phyloP scores from a whole-genome alignment of 1,140 invertebrate species.

The Hyposmocoma kahamanoa region DNA sequence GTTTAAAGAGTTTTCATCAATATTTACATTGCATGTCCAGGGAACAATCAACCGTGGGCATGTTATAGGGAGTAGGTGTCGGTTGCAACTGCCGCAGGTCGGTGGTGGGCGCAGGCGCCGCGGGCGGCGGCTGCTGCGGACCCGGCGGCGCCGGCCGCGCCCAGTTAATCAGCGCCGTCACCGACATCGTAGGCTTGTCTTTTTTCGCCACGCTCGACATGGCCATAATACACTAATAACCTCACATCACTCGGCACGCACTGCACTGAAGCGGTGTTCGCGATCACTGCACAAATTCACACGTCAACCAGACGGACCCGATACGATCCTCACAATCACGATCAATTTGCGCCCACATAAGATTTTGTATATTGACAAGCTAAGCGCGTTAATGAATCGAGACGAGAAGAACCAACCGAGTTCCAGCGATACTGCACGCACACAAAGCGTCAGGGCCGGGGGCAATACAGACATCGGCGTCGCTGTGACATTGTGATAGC shows the following conservation, averaged over 20 bases:
- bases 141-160: conserved; percentile 48
- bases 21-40: conserved; percentile 66
- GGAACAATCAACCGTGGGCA: conserved; percentile 50
- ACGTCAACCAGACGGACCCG: conserved; percentile 17
- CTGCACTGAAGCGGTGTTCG: conserved; percentile 17
- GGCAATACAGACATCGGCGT: conserved; percentile 51
- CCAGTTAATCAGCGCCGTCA: conserved; percentile 82
- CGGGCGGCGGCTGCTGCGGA: conserved; percentile 62
- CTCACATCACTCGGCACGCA: conserved; percentile 59
- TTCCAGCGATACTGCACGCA: conserved; percentile 16
- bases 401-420: neutral
- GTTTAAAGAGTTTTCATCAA: neutral
- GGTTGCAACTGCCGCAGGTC: conserved; percentile 50
- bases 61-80: conserved; percentile 37
- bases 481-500: conserved; percentile 65
- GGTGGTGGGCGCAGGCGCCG: conserved; percentile 52
- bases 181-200: conserved; percentile 89
- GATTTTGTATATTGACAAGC: conserved; percentile 6
- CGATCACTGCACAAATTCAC: conserved; percentile 28
- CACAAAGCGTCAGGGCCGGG: conserved; percentile 34
- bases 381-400: neutral
- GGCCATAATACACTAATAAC: conserved; percentile 58
- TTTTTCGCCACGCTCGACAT: conserved; percentile 82
- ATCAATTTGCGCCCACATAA: conserved; percentile 27
- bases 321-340: conserved; percentile 18